A percentile compares a stretch with the other conserved stretches of the same genome.
Evolutionary conservation across 92 coral and sea anemone species (phyloP).

Genomic region (Plumapathes pennacea): DNA sequence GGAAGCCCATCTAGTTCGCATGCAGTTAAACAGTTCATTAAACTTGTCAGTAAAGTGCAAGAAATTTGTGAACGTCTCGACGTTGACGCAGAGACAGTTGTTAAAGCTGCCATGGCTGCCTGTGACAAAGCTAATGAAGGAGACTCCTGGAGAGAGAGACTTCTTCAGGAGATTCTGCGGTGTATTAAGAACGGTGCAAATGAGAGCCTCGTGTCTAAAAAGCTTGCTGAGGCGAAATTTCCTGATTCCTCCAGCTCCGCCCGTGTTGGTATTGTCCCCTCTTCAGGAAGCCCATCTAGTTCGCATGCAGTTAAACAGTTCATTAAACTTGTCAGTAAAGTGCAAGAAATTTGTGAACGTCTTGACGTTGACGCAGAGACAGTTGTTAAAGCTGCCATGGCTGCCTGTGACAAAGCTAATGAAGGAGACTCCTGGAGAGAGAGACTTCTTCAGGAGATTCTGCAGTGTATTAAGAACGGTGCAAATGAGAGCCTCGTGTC

Average conservation of each 20-base stretch:
- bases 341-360: too few species aligned
- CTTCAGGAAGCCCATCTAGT: too few species aligned
- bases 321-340: too few species aligned
- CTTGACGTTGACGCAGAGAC: slow-evolving; percentile 59
- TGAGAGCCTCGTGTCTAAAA: slow-evolving; percentile 22
- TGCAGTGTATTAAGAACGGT: slow-evolving; percentile 57
- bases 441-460: too few species aligned
- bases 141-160: too few species aligned
- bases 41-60: too few species aligned
- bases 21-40: too few species aligned
- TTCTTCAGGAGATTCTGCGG: too few species aligned
- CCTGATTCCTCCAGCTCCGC: neutral
- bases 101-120: slow-evolving; percentile 67
- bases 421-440: slow-evolving; percentile 62
- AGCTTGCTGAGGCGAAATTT: slow-evolving; percentile 68
- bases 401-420: slow-evolving; percentile 50
- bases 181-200: slow-evolving; percentile 38
- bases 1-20: too few species aligned
- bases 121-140: slow-evolving; percentile 54
- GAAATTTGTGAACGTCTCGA: too few species aligned
- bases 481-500: slow-evolving; percentile 28
- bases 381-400: slow-evolving; percentile 69
- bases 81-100: slow-evolving; percentile 59
- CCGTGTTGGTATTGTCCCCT: too few species aligned
- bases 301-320: too few species aligned